These are phyloP conservation scores for Chionoecetes opilio DNA, from an alignment of 1,140 invertebrate genomes.

Conservation along the genomic window DNA sequence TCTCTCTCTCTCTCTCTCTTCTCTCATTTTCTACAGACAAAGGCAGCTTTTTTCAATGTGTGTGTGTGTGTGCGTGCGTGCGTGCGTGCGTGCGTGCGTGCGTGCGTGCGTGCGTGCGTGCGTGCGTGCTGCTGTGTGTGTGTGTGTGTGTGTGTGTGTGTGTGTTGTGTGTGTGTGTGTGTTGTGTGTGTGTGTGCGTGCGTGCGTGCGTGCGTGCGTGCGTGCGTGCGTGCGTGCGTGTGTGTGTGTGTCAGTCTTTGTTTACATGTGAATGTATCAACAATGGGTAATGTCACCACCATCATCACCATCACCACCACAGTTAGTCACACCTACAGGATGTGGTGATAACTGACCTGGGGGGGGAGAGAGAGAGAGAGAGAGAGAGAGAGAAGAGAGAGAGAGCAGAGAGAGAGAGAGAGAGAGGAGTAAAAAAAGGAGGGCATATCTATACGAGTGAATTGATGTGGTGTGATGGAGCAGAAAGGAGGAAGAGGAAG, in stretches of 20 bases:
- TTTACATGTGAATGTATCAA: not conserved
- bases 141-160: not conserved
- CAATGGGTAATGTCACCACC: not conserved
- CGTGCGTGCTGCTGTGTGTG: constrained; percentile 20
- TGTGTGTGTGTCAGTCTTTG: not conserved
- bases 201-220: not conserved
- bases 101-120: not conserved
- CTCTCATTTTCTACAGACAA: not conserved
- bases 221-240: not conserved
- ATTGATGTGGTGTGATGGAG: constrained; percentile 7
- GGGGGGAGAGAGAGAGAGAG: not conserved
- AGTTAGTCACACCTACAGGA: not conserved
- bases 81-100: not conserved
- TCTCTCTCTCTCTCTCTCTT: not conserved
- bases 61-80: too few relatives aligned
- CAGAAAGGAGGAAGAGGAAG: not conserved
- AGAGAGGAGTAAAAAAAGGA: not conserved
- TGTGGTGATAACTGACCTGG: not conserved
- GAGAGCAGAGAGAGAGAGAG: too few relatives aligned
- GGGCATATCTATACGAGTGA: not conserved
- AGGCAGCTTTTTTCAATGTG: too few relatives aligned
- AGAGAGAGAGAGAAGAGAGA: not conserved
- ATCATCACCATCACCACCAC: not conserved
- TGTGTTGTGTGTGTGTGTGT: not conserved
- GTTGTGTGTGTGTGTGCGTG: not conserved